Conservation (phyloP, 2,797 vertebrate genomes). For the Acanthis flammea region DNA sequence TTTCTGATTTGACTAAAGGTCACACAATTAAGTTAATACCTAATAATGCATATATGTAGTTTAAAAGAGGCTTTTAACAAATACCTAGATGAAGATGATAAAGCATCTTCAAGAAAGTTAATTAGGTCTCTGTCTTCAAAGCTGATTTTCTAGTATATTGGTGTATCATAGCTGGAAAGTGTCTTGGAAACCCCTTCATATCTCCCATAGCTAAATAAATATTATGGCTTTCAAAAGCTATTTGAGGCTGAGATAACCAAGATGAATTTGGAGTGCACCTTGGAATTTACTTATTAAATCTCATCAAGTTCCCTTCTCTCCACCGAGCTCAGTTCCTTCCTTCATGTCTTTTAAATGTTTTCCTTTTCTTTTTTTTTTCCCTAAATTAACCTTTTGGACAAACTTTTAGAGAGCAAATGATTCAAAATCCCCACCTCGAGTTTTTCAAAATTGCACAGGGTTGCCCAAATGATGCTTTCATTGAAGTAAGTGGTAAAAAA, state of each 20-base stretch:
- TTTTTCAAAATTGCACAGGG: neutral
- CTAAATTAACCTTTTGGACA: neutral
- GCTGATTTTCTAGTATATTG: neutral
- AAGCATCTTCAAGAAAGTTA: constrained; percentile 18
- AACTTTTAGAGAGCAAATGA: neutral
- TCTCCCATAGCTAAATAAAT: constrained; percentile 11
- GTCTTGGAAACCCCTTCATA: constrained; percentile 6
- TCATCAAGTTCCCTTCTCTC: neutral
- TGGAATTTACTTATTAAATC: constrained; percentile 35
- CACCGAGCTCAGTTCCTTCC: neutral
- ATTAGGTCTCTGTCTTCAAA: constrained; percentile 39
- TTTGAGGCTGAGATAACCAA: constrained; percentile 11
- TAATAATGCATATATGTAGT: neutral
- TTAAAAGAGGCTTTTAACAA: constrained; percentile 15
- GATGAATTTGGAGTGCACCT: neutral
- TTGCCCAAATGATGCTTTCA: neutral
- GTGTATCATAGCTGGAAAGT: neutral
- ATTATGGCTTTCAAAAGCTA: neutral
- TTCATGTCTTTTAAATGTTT: neutral
- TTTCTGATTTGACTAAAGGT: neutral
- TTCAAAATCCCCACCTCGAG: neutral
- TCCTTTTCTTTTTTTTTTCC: too few relatives aligned
- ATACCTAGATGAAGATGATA: neutral
- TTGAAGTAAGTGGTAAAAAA: neutral
- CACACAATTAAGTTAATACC: neutral